Evolutionary conservation across 35 echinoderm and acorn worm species (phyloP), one percentile per base, ranked within the genome.

Genomic region (Patiria miniata): DNA sequence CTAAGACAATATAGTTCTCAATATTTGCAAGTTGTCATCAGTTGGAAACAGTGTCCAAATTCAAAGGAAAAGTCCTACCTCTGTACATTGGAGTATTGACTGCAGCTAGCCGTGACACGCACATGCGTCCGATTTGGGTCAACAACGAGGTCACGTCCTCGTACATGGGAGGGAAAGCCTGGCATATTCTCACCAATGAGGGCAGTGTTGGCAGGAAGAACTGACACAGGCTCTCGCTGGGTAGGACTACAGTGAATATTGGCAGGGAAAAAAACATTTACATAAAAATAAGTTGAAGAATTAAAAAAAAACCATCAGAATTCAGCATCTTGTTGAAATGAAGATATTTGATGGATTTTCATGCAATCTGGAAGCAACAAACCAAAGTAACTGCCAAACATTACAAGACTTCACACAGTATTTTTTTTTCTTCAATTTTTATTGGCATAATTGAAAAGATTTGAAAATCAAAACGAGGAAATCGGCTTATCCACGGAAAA

Each of bases 151-250:
- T 92, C 26, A 94, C 83, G 78, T 99, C 96, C 37, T 99, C 96
- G 61, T 99, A 99, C 39, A 99, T 84, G 5, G 96, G 96, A 61
- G 96, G 96, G 37, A 99, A 99, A 30, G 96, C 96, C 78, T 78
- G 90, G 59, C 93, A 94, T 61, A 99, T 99, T 51, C 86, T 81
- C 8, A 91, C 89, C 9, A 99, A 79, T 26, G 92, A 91, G 10
- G 96, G 96, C 28, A 94, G 84, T 34, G 93, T 92, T 1, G 96
- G 85, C 33, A 76, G 37, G 87, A 89, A 99, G 78, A 99, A 99
- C 42, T 92, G 32, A 39, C 86, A 84, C 89, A 93, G 85, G 33
- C 86, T 83, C 53, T 92, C 68, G 7, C 89, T 89, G n/a, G 96
- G 87, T 83, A 99, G 68, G 19, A 99, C 96, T 99, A 65, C 9